These are phyloP conservation scores for Heteromurus nitidus DNA, from an alignment of 2,888 invertebrate genomes.

Conservation along the genomic window DNA sequence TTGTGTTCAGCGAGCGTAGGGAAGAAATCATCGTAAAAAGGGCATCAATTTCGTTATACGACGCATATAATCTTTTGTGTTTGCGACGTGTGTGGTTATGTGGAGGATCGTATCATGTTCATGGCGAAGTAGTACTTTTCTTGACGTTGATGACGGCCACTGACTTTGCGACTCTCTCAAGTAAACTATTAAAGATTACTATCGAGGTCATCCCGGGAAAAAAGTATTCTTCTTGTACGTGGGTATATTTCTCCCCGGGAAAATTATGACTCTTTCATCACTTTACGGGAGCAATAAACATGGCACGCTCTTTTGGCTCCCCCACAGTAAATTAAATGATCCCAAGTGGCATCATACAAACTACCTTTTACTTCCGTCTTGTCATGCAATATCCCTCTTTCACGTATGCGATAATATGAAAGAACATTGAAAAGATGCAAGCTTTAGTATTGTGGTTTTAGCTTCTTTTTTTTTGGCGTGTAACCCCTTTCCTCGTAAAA, in stretches of 20 bases:
- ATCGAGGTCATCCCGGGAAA: conserved; percentile 16
- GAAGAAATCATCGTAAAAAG: too few species aligned
- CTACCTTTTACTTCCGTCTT: neutral
- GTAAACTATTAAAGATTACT: conserved; percentile 8
- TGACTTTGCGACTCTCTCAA: too few species aligned
- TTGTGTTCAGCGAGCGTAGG: too few species aligned
- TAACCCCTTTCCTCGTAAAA: neutral
- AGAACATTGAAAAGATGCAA: too few species aligned
- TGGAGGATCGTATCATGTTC: too few species aligned
- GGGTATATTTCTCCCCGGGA: conserved; percentile 40
- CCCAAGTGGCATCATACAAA: conserved; percentile 31
- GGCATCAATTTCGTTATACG: too few species aligned
- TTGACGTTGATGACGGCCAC: too few species aligned
- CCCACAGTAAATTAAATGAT: conserved; percentile 43
- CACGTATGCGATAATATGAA: too few species aligned
- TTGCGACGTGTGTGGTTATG: too few species aligned
- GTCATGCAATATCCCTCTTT: neutral
- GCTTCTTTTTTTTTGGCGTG: neutral
- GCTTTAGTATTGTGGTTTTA: neutral
- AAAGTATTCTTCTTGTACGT: conserved; percentile 20
- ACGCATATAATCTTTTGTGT: too few species aligned
- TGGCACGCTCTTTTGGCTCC: too few species aligned
- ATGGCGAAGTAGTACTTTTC: too few species aligned
- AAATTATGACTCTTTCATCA: conserved; percentile 55
- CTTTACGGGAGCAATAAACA: conserved; percentile 21